Evolutionary conservation across 1,140 invertebrate genomes (phyloP).

Genomic region (Saccostrea cuccullata): DNA sequence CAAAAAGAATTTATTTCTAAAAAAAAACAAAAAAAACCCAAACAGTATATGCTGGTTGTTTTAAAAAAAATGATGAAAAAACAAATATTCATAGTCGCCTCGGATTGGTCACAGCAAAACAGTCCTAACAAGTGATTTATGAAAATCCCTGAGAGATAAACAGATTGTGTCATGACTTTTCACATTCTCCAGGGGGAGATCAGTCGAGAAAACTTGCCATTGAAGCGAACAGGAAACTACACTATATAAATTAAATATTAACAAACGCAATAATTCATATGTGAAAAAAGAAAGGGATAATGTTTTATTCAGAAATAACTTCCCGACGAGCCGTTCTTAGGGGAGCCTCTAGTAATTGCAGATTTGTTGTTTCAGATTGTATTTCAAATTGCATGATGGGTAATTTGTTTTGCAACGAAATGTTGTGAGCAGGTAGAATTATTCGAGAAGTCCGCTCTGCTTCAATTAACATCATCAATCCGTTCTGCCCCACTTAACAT

Average conservation of each 20-base stretch:
- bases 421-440: not conserved
- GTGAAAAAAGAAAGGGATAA: not conserved
- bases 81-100: not conserved
- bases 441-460: not conserved
- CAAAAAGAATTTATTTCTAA: not conserved
- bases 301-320: constrained; percentile 18
- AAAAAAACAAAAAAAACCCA: not conserved
- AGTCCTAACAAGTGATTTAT: not conserved
- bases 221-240: constrained; percentile 20
- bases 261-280: constrained; percentile 15
- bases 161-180: constrained; percentile 9
- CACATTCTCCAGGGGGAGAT: not conserved
- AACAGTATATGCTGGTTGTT: not conserved
- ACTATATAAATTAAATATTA: constrained; percentile 29
- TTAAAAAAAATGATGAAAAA: constrained; percentile 23
- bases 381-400: constrained; percentile 12
- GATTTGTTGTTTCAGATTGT: constrained; percentile 27
- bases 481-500: constrained; percentile 1
- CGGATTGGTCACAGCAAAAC: not conserved
- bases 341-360: not conserved
- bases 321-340: not conserved
- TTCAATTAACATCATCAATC: constrained; percentile 11
- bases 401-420: not conserved
- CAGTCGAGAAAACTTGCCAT: constrained; percentile 8
- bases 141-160: not conserved